Evolutionary conservation across 2,113 vertebrate genomes (phyloP), one percentile per base, ranked within the genome.

Genomic region (Esox niger): DNA sequence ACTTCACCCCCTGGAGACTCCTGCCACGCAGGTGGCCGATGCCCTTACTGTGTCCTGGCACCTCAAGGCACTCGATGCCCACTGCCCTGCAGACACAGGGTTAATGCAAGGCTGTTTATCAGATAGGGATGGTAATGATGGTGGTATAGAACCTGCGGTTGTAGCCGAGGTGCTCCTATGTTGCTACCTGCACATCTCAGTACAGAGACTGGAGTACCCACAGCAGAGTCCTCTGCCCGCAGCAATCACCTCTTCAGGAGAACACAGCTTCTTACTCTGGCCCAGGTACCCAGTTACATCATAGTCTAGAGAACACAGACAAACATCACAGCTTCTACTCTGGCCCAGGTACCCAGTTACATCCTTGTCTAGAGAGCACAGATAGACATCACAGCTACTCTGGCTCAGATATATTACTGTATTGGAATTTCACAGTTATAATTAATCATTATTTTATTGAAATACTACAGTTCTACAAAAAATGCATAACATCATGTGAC

Each of bases 181-280:
- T 62, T 85, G 84, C 87, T 79, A 87, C n/a, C n/a, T n/a, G 86
- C 89, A 88, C 81, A 88, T 87, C 58, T 89, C 73, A 47, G 59
- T 79, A 20, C 70, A 89, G 2, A 91, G 73, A 27, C 25, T 67
- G 56, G 80, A 84, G 56, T 70, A 88, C 13, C 84, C 88, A 4
- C 85, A 82, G 31, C 90, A 90, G 29, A 87, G 84, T 3, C 75
- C 89, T 62, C 62, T 81, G n/a, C 84, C 74, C 0, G 6, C 81
- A 23, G 77, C 58, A 27, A 90, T 71, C n/a, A 88, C 84, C 10
- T 76, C 17, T 62, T 91, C 81, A 17, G 87, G 69, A 1, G 0
- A 1, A 0, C 62, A 81, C 17, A 81, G 73, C 70, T 88, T 84
- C 71, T 82, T 66, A 21, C 87, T 79, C 2, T 82, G 35, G 6